A percentile compares a stretch with the other conserved stretches of the same genome.
These are phyloP conservation scores for Limnodromus scolopaceus DNA, from an alignment of 2,797 vertebrate genomes.

Conservation along the genomic window DNA sequence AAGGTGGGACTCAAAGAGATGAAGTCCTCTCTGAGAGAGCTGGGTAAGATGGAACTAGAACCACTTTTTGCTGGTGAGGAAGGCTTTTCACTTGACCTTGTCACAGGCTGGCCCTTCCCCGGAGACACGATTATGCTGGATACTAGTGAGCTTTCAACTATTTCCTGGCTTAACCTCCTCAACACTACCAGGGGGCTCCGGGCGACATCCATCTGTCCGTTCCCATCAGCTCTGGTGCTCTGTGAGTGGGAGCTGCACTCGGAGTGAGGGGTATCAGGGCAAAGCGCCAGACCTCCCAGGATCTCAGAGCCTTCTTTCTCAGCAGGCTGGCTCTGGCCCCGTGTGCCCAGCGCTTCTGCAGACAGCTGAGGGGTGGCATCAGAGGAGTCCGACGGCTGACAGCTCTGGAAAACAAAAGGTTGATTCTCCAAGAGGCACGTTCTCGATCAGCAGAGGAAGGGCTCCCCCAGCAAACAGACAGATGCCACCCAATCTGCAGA, in stretches of 20 bases:
- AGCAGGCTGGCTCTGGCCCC: constrained; percentile 52
- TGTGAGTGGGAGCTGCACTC: constrained; percentile 54
- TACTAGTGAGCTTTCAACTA: constrained; percentile 79
- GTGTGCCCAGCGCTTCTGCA: not conserved
- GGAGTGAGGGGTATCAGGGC: constrained; percentile 67
- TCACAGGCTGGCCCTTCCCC: constrained; percentile 78
- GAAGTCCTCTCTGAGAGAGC: constrained; percentile 24
- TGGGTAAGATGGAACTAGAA: constrained; percentile 45
- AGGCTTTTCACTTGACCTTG: constrained; percentile 73
- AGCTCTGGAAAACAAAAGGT: constrained; percentile 79
- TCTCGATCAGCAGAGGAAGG: not conserved
- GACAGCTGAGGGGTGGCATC: constrained; percentile 59
- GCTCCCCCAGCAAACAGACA: not conserved
- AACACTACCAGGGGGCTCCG: constrained; percentile 76
- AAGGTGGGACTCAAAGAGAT: constrained; percentile 78
- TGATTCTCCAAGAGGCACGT: not conserved
- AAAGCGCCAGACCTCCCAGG: constrained; percentile 60
- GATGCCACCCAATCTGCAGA: not conserved
- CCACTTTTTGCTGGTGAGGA: constrained; percentile 64
- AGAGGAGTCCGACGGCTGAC: constrained; percentile 63
- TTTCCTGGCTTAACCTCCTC: constrained; percentile 81
- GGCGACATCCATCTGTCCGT: constrained; percentile 58
- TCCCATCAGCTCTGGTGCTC: constrained; percentile 56
- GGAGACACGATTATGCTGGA: constrained; percentile 75
- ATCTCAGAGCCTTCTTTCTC: constrained; percentile 58